These are phyloP conservation scores for Babylonia areolata DNA, from an alignment of 1,140 invertebrate species.

Conservation along the genomic window DNA sequence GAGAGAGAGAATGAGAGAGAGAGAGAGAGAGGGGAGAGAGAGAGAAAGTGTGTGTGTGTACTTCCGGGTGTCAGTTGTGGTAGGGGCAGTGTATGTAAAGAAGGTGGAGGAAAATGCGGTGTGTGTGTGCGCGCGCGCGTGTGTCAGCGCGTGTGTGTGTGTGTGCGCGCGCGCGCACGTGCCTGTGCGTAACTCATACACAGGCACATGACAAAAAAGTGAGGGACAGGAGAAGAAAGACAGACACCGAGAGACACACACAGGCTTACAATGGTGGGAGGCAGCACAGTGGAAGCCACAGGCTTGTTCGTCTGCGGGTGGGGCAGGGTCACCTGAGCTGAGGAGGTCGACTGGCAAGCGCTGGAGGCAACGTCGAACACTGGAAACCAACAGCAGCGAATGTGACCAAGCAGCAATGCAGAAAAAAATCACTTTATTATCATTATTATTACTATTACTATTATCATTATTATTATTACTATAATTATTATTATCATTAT, in stretches of 20 bases:
- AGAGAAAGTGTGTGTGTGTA: not conserved
- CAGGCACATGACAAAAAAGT: no score
- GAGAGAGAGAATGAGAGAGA: no score
- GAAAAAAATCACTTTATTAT: no score
- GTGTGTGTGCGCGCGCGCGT: not conserved
- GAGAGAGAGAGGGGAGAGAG: not conserved
- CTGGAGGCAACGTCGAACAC: not conserved
- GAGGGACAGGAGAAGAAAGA: not conserved
- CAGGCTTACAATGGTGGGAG: not conserved
- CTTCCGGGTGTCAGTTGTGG: not conserved
- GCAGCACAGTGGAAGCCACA: not conserved
- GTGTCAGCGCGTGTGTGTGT: not conserved
- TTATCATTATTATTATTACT: no score
- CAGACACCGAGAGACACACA: not conserved
- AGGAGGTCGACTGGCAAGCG: not conserved
- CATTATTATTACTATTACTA: no score
- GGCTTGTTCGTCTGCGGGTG: not conserved
- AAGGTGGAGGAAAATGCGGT: no score
- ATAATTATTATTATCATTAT: no score
- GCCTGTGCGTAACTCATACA: no score
- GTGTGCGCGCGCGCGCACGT: not conserved
- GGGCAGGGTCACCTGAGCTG: not conserved
- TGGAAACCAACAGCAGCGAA: not conserved
- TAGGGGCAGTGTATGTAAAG: not conserved
- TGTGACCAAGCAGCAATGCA: no score